Base-by-base conservation (phyloP, 2,113 vertebrate genomes). In the Poeciliopsis prolifica region DNA sequence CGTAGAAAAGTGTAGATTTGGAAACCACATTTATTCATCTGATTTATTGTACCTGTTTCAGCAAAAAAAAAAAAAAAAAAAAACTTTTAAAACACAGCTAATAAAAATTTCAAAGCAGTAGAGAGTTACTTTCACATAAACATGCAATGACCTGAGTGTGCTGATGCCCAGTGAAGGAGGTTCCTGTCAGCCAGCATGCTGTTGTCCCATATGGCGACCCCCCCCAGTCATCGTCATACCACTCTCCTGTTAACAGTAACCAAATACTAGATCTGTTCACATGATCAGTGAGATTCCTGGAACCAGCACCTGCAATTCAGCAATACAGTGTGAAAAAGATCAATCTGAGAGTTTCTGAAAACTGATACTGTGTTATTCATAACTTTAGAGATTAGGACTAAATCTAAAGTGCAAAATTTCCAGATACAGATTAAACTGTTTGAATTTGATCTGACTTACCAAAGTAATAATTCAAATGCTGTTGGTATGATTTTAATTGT, bases 191-290 rank as follows among this genome's bases (percentile, higher is more conserved):
- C 65, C 72, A 61, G 70, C 85, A 81, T 86, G 82, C 85, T 87
- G 88, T 84, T 75, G 84, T 87, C 82, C 87, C 88, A 89, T 91
- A 88, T 88, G 88, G 79, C 76, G 54, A 71, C 63, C 40, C 33
- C 33, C 61, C 40, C 48, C 68, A 70, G 74, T 84, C 69, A 17
- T 79, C 74, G 75, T 78, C 79, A 78, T 61, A 44, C 79, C 71
- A 60, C 75, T 69, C 77, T 82, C 64, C 54, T 77, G 48, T 70
- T 69, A 54, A 61, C 54, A 70, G 63, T 78, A 60, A 83, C 75
- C 70, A 70, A 85, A 78, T 37, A 60, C 44, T 74, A 19, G 81
- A 61, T 35, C 79, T 64, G 67, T 15, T 80, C 74, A 74, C 5
- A 9, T 86, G 82, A 72, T 42, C 51, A 19, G 0, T 12, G 33